Base-by-base conservation (phyloP, 1,140 invertebrate species). In the Lasioglossum baleicum region DNA sequence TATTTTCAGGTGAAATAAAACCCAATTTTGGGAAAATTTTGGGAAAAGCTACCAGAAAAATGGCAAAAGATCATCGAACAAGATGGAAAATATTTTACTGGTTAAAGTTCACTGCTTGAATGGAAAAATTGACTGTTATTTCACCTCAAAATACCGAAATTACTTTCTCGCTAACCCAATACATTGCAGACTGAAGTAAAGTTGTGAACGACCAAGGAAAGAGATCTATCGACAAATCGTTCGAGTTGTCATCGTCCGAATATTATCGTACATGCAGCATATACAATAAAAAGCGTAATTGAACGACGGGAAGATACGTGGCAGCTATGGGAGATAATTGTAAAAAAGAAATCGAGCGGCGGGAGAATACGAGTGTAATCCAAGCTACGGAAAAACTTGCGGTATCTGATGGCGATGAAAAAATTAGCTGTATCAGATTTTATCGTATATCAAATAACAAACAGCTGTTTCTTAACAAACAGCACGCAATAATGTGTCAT, bases 241-340 rank as follows among this genome's bases (percentile, higher is more conserved):
- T n/a, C 40, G 31, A 44, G 56, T 56, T 53, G 8, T 65, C 20
- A 61, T 26, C 56, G 64, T 31, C 56, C 56, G 35, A 56, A 35
- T 35, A 26, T 70, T 61, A 70, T 51, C n/a, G 56, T 53, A 22
- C 70, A 80, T 80, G 77, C 77, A 80, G 63, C 77, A 40, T 67
- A 74, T 63, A 60, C 51, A 60, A 74, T 48, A n/a, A 74, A 40
- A 79, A 79, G 76, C 76, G 48, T 26, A 73, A 73, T 56, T 60
- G 74, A 79, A 56, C 42, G 65, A 73, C 44, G 48, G 73, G 7
- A 70, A 35, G 0, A 44, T 53, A 61, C 15, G 22, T 26, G 13
- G 68, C 58, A 64, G 8, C 58, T 71, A 76, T 22, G 11, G 7
- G 5, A 60, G 66, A 44, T 68, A 44, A 58, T 35, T n/a, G 40